Evolutionary conservation across 2,113 vertebrate species (phyloP).

Genomic region (Erythrolamprus reginae): DNA sequence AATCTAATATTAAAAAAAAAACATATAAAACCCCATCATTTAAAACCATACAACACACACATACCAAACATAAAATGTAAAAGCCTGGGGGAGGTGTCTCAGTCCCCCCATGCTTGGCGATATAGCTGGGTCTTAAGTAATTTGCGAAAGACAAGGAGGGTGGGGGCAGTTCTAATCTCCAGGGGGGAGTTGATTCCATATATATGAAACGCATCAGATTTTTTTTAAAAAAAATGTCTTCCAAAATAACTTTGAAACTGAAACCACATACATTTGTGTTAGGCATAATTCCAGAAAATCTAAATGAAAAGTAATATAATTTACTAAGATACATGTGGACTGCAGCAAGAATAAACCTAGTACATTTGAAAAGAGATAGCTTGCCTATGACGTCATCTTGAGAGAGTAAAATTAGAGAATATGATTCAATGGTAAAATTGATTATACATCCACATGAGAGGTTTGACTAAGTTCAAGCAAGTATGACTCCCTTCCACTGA

Average conservation of each 20-base stretch:
- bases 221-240: not conserved
- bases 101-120: too few species aligned
- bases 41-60: too few species aligned
- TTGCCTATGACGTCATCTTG: not conserved
- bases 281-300: not conserved
- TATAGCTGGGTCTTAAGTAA: too few species aligned
- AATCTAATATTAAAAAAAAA: too few species aligned
- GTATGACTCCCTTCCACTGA: not conserved
- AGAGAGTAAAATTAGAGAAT: not conserved
- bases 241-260: not conserved
- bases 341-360: not conserved
- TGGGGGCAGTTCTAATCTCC: too few species aligned
- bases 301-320: not conserved
- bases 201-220: not conserved
- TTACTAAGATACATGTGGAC: not conserved
- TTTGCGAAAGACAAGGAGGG: too few species aligned
- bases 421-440: not conserved
- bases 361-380: not conserved
- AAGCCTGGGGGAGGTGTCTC: too few species aligned
- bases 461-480: not conserved
- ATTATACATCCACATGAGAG: not conserved
- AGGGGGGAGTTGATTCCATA: too few species aligned
- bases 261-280: not conserved
- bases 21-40: too few species aligned
- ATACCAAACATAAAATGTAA: too few species aligned